Evolutionary conservation across 2,888 invertebrate species (phyloP).

Genomic region (Lordiphosa fenestrarum): DNA sequence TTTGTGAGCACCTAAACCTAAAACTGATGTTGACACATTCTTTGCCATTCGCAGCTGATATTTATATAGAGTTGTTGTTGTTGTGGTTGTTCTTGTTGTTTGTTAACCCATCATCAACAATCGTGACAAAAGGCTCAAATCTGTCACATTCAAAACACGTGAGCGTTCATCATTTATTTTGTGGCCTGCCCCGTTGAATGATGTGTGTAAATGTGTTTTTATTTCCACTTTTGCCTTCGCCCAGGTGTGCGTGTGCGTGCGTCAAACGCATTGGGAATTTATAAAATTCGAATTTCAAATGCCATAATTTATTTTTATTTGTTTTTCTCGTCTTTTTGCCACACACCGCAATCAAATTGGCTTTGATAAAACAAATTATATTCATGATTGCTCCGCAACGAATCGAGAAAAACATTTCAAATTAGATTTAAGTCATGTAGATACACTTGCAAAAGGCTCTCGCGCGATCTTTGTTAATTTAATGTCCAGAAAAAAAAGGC

Average conservation of each 20-base stretch:
- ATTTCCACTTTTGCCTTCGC: constrained; percentile 29
- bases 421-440: constrained; percentile 1
- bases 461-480: no score
- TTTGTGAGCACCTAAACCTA: not conserved
- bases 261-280: constrained; percentile 64
- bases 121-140: constrained; percentile 74
- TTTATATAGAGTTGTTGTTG: constrained; percentile 11
- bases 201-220: constrained; percentile 57
- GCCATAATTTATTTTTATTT: constrained; percentile 40
- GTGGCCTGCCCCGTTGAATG: constrained; percentile 41
- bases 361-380: constrained; percentile 48
- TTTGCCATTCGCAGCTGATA: constrained; percentile 27
- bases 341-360: constrained; percentile 32
- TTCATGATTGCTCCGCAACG: no score
- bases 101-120: constrained; percentile 71
- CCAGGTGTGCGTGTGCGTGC: constrained; percentile 27
- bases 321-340: constrained; percentile 11
- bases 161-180: constrained; percentile 68
- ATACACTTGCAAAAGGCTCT: no score
- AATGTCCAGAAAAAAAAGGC: no score
- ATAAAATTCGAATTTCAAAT: constrained; percentile 59
- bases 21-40: constrained; percentile 62
- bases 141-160: constrained; percentile 73
- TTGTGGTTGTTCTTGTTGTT: constrained; percentile 51
- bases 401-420: not conserved